phyloP scores from a whole-genome alignment of 2,888 invertebrate genomes.

The Panzeria rudis region DNA sequence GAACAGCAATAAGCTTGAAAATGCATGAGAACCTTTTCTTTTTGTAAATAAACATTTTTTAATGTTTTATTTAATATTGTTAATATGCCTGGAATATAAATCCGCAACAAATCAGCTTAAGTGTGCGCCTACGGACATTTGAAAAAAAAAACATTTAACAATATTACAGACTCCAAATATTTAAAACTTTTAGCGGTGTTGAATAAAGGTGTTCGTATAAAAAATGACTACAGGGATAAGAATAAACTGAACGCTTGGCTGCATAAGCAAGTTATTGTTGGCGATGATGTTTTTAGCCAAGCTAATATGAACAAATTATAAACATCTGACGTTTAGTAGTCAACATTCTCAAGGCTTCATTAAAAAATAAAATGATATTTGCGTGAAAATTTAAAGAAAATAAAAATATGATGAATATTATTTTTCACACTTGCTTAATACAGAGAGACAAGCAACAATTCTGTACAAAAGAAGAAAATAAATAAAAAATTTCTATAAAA shows the following conservation, averaged over 20 bases:
- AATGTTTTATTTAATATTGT: constrained; percentile 1
- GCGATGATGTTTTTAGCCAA: background rate
- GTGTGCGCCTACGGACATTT: constrained; percentile 29
- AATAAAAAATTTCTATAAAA: background rate
- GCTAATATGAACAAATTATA: constrained; percentile 18
- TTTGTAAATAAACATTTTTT: too few species aligned
- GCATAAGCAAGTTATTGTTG: background rate
- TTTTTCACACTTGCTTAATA: background rate
- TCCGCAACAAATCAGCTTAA: constrained; percentile 46
- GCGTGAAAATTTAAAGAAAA: constrained; percentile 28
- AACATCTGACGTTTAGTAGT: constrained; percentile 54
- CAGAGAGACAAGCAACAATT: background rate
- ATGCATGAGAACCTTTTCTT: constrained; percentile 16
- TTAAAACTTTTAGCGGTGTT: background rate
- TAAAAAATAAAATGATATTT: constrained; percentile 56
- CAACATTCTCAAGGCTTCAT: constrained; percentile 61
- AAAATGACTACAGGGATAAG: background rate
- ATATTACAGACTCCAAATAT: background rate
- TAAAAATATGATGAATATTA: background rate
- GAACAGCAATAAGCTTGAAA: background rate
- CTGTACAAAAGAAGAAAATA: background rate
- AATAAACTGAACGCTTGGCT: background rate
- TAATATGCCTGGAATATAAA: constrained; percentile 9
- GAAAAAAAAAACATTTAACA: background rate
- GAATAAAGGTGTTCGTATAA: background rate